Conservation (phyloP, 2,797 vertebrate genomes). For the Picus viridis region DNA sequence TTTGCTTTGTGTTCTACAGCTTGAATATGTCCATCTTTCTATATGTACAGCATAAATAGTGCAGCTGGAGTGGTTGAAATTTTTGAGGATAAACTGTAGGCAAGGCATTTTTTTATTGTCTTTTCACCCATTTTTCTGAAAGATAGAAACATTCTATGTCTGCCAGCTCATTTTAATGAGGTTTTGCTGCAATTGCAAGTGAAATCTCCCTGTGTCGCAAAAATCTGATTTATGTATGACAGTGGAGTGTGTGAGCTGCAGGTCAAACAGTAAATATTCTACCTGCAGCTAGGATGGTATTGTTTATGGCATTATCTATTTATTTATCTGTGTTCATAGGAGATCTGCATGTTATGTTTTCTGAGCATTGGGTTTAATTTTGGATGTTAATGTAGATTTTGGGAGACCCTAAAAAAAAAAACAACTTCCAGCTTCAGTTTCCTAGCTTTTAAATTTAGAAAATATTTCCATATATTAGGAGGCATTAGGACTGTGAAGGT, state of each 20-base stretch:
- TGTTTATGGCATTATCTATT: background rate
- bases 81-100: slow-evolving; percentile 31
- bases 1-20: slow-evolving; percentile 41
- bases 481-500: background rate
- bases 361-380: background rate
- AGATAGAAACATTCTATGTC: slow-evolving; percentile 38
- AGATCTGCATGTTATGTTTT: background rate
- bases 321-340: background rate
- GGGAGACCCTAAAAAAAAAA: background rate
- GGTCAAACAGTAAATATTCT: slow-evolving; percentile 50
- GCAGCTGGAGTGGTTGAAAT: background rate
- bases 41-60: slow-evolving; percentile 25
- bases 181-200: slow-evolving; percentile 48
- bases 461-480: background rate
- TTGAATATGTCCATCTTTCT: slow-evolving; percentile 17
- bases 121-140: slow-evolving; percentile 43
- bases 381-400: background rate
- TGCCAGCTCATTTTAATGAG: slow-evolving; percentile 63
- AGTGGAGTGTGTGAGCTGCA: slow-evolving; percentile 7
- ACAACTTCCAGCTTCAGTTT: background rate
- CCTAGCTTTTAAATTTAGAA: background rate
- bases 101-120: slow-evolving; percentile 24
- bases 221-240: slow-evolving; percentile 54
- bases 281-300: background rate
- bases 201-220: slow-evolving; percentile 22